Conservation (phyloP, 1,140 invertebrate species). For the Zophobas atratus region DNA sequence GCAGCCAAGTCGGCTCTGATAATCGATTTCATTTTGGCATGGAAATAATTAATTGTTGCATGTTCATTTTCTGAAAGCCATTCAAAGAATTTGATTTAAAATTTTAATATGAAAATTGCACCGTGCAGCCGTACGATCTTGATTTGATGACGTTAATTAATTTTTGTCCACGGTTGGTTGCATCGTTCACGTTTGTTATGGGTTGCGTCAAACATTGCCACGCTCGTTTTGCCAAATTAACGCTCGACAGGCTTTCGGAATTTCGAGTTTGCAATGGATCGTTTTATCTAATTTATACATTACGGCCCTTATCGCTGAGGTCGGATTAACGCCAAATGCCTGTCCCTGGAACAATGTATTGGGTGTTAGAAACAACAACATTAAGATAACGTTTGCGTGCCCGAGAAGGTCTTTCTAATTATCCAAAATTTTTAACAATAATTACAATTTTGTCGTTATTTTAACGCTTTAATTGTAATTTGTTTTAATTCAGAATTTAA, state of each 20-base stretch:
- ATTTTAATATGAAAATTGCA: conserved; percentile 45
- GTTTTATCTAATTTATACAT: conserved; percentile 42
- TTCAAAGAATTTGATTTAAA: conserved; percentile 51
- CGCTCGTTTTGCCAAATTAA: conserved; percentile 55
- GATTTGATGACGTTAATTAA: conserved; percentile 57
- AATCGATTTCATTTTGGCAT: conserved; percentile 17
- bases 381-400: neutral
- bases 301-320: conserved; percentile 13
- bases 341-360: neutral
- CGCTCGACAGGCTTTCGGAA: conserved; percentile 45
- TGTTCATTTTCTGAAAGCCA: conserved; percentile 26
- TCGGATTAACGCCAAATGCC: neutral
- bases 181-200: conserved; percentile 54
- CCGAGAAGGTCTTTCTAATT: too few species aligned
- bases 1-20: neutral
- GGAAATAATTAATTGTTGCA: conserved; percentile 11
- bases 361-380: conserved; percentile 1
- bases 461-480: too few species aligned
- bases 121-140: conserved; percentile 49
- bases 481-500: too few species aligned
- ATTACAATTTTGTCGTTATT: neutral
- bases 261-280: conserved; percentile 10
- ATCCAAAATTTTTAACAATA: too few species aligned
- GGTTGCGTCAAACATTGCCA: conserved; percentile 55
- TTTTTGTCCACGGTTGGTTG: conserved; percentile 44